Evolutionary conservation across 2,113 vertebrate species (phyloP).

Genomic region (Leptosomus discolor): DNA sequence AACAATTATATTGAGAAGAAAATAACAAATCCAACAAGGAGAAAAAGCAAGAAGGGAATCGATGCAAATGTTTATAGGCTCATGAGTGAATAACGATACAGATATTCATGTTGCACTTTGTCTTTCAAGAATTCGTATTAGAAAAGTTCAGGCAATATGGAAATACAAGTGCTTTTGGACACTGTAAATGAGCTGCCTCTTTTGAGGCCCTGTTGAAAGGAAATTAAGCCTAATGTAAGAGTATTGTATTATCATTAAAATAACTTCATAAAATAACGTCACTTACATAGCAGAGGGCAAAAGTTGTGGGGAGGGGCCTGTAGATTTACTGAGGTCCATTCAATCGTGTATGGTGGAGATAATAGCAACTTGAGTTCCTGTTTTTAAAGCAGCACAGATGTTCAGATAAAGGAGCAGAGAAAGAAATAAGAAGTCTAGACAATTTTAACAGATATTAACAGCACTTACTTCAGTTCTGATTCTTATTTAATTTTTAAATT

Average conservation of each 20-base stretch:
- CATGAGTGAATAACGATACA: neutral
- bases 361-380: neutral
- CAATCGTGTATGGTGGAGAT: neutral
- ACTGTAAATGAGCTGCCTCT: neutral
- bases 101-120: neutral
- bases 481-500: neutral
- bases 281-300: neutral
- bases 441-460: neutral
- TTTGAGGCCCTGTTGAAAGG: neutral
- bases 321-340: neutral
- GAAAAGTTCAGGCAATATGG: neutral
- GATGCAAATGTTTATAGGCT: neutral
- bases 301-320: neutral
- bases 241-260: neutral
- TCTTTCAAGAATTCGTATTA: neutral
- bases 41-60: neutral
- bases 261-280: neutral
- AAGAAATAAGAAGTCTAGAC: neutral
- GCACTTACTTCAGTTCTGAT: neutral
- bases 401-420: constrained; percentile 13
- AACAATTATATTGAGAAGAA: neutral
- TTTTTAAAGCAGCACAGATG: constrained; percentile 18
- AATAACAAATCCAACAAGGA: neutral
- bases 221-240: neutral
- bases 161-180: neutral